Evolutionary conservation across 2,888 invertebrate genomes (phyloP).

Genomic region (Scrobipalpa atriplicella): DNA sequence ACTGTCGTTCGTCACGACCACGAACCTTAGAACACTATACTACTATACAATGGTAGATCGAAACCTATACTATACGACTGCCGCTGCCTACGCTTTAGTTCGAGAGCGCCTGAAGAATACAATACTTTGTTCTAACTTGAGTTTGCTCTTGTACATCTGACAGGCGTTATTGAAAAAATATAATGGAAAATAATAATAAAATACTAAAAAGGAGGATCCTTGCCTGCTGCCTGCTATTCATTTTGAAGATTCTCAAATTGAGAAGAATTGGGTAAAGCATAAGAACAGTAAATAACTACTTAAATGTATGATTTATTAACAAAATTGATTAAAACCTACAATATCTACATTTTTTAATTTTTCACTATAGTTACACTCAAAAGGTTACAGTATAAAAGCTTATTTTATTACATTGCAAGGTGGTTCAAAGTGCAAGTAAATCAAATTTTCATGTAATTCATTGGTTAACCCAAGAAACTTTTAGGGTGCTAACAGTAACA

Average conservation of each 20-base stretch:
- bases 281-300: no score
- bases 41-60: neutral
- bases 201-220: no score
- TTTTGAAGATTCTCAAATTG: no score
- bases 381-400: neutral
- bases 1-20: neutral
- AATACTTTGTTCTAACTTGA: neutral
- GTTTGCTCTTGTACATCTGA: neutral
- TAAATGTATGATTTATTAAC: neutral
- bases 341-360: neutral
- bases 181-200: neutral
- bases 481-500: no score
- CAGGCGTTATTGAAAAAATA: neutral
- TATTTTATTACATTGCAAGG: no score
- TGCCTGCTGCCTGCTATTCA: no score
- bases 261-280: no score
- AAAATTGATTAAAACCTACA: neutral
- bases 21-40: neutral
- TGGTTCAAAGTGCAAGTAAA: no score
- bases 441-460: no score
- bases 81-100: neutral
- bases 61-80: neutral
- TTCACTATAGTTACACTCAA: neutral
- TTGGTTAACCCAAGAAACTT: no score
- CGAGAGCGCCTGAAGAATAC: neutral